Evolutionary conservation across 2,888 invertebrate species (phyloP), one percentile per base, ranked within the genome.

Genomic region (Sphecodes monilicornis): DNA sequence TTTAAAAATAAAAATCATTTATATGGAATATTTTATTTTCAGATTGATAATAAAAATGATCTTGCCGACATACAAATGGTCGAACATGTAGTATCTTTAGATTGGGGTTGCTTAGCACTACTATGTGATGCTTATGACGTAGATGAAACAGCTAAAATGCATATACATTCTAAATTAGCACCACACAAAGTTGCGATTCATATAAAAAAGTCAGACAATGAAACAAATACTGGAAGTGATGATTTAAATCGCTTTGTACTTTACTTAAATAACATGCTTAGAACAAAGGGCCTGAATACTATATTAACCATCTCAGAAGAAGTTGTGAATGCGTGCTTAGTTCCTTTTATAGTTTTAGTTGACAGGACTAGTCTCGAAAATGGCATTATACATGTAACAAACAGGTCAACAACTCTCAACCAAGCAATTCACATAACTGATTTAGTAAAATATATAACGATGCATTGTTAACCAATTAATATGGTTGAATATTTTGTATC

Each of bases 151-250:
- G 96, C 95, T 80, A 93, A 94, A 86, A 94, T 97, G 72, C 95
- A 96, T 84, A 95, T 97, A 66, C 97, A 98, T 92, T 96, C 97
- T 81, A 97, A 96, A 94, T 95, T 98, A 82, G 96, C 97, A 22
- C 98, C 98, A 0, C 98, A 97, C 92, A 98, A 98, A 95, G 96
- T 97, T 83, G 96, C 96, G 71, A 96, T 98, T 93, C 96, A 96
- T 32, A 93, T 96, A 73, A 92, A 96, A 41, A 92, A 88, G 84
- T 94, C 93, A 94, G 96, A 96, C 91, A 93, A 94, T 84, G 91
- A 93, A 60, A 82, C 77, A 4, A 91, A 93, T 41, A 85, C 90
- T 50, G 90, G 86, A 71, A 84, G 86, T 78, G 94, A 93, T 73
- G 96, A 96, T 89, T 92, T 97, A 36, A 93, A 93, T 54, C 96